Percentiles rank a stretch among this genome's conserved stretches.
phyloP scores from a whole-genome alignment of 2,888 invertebrate species.

The Automeris io region DNA sequence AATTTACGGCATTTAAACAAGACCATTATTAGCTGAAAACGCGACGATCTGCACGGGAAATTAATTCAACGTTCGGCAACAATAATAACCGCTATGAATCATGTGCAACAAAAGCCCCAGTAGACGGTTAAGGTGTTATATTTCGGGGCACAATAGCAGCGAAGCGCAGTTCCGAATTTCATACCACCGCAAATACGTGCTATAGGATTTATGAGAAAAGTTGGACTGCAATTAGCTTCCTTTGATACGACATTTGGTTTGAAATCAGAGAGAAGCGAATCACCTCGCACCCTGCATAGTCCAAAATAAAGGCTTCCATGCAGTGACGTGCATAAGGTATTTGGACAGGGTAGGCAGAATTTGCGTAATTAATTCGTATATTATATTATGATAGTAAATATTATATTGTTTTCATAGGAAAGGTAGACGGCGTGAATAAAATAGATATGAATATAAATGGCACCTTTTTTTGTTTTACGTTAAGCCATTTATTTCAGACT shows the following conservation, averaged over 20 bases:
- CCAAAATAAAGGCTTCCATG: neutral
- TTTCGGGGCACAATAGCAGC: constrained; percentile 45
- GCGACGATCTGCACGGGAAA: constrained; percentile 49
- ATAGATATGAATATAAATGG: no score
- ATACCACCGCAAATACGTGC: constrained; percentile 35
- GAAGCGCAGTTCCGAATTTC: constrained; percentile 39
- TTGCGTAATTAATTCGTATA: no score
- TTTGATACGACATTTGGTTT: constrained; percentile 20
- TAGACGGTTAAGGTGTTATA: constrained; percentile 60
- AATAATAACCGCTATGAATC: constrained; percentile 67
- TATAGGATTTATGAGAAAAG: constrained; percentile 58
- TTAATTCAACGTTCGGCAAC: constrained; percentile 66
- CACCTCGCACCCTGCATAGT: neutral
- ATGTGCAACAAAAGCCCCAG: constrained; percentile 51
- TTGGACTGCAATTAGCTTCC: constrained; percentile 64
- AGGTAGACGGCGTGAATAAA: no score
- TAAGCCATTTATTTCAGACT: no score
- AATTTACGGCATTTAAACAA: constrained; percentile 46
- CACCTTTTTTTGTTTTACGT: no score
- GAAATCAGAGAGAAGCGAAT: neutral
- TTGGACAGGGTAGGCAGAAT: no score
- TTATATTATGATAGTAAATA: no score
- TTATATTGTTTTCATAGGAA: no score
- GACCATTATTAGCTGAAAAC: constrained; percentile 39
- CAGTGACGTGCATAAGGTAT: no score